A percentile compares a stretch with the other conserved stretches of the same genome.
Evolutionary conservation across 1,140 invertebrate genomes (phyloP).

Genomic region (Magallana angulata): DNA sequence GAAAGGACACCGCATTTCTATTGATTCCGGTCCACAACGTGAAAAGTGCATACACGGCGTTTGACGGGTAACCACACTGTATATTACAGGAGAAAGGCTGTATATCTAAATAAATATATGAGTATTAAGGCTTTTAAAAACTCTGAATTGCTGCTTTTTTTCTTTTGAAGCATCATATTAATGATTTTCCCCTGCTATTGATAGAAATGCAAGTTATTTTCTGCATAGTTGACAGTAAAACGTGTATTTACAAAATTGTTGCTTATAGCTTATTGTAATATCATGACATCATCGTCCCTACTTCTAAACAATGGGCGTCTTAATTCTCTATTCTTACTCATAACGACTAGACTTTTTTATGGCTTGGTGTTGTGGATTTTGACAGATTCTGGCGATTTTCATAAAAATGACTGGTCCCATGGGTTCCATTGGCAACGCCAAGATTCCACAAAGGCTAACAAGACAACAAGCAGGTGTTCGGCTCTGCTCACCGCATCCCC

Average conservation of each 20-base stretch:
- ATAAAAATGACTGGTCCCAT: neutral
- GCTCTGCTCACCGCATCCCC: neutral
- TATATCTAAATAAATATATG: no score
- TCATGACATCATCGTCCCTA: neutral
- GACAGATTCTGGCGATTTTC: slow-evolving; percentile 7
- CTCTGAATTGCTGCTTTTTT: no score
- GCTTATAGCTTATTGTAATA: no score
- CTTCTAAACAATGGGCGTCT: neutral
- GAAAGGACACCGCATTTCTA: neutral
- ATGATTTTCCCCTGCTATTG: no score
- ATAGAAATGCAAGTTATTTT: no score
- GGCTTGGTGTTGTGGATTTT: neutral
- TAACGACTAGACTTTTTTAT: slow-evolving; percentile 32
- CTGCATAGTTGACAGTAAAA: no score
- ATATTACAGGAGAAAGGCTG: no score
- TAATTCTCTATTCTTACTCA: neutral
- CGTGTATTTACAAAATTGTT: no score
- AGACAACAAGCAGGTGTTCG: slow-evolving; percentile 19
- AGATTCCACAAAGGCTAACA: slow-evolving; percentile 6
- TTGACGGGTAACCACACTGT: no score
- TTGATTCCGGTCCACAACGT: neutral
- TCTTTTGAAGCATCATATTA: no score
- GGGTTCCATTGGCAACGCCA: neutral
- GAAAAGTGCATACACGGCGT: neutral
- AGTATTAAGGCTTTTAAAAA: no score